Base-by-base conservation (phyloP, 2,113 vertebrate species). In the Bubo scandiacus region DNA sequence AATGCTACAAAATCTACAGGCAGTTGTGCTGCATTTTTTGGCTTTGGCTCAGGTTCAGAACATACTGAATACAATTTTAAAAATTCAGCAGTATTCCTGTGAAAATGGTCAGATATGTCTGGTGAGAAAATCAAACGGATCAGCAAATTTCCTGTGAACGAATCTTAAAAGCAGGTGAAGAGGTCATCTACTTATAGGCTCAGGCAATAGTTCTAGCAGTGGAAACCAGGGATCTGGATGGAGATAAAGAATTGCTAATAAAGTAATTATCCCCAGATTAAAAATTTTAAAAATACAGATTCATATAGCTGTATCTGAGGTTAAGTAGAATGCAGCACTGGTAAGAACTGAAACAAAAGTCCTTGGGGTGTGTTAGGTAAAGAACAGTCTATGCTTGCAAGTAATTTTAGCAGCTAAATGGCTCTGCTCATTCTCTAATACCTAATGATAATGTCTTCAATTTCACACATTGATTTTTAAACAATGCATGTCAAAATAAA, bases 391-490 rank as follows among this genome's bases (percentile, higher is more conserved):
- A 55, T 72, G 65, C 80, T 43, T 81, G 72, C 63, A 71, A 79
- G 72, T 88, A 52, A 96, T 96, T 93, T 92, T 91, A 92, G 88
- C 52, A 91, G 61, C 80, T 86, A 74, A 95, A 93, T 84, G 68
- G 68, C 62, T 93, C 47, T 92, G 71, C 57, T 94, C 32, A 36
- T 83, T 90, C 63, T 88, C 57, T 81, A 47, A 78, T 81, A 77
- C 51, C 65, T 88, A 62, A 88, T 59, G 79, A 62, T 81, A 88
- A 83, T 65, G 77, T 88, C 65, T 96, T 86, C 38, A 57, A 1
- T 96, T 95, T 95, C 75, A 94, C 59, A 90, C 55, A 71, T 15
- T 75, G 88, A 81, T 94, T 90, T 96, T 96, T 96, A 86, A 95
- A 86, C 54, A 85, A 70, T 22, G 58, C 20, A 4, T 71, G 54